These are phyloP conservation scores for Copsychus sechellarum DNA, from an alignment of 2,113 vertebrate species.

Conservation along the genomic window DNA sequence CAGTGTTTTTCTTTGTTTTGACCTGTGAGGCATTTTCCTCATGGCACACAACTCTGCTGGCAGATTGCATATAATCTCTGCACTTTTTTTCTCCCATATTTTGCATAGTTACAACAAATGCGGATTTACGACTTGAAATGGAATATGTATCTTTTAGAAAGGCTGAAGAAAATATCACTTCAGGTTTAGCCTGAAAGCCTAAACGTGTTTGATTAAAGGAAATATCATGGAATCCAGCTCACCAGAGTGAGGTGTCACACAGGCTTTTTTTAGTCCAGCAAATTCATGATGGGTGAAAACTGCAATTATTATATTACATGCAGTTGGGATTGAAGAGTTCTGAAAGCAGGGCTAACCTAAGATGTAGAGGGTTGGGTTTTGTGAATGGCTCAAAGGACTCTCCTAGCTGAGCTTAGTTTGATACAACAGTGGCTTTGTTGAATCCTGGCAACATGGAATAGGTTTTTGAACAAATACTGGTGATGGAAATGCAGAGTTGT, in stretches of 20 bases:
- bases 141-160: constrained; percentile 63
- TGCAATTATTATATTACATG: not conserved
- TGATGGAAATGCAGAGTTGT: not conserved
- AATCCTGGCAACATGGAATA: not conserved
- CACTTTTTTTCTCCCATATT: constrained; percentile 74
- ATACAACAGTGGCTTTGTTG: not conserved
- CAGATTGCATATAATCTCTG: constrained; percentile 77
- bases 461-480: not conserved
- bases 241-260: not conserved
- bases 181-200: constrained; percentile 50
- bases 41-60: constrained; percentile 77
- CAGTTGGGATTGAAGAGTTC: not conserved
- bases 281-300: not conserved
- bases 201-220: constrained; percentile 48
- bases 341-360: not conserved
- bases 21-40: constrained; percentile 76
- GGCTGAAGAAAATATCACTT: constrained; percentile 53
- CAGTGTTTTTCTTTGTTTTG: constrained; percentile 78
- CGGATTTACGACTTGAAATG: constrained; percentile 69
- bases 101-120: constrained; percentile 78
- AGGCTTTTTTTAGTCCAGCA: not conserved
- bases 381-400: not conserved
- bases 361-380: not conserved
- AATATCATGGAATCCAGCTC: not conserved
- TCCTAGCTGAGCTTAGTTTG: not conserved